A percentile compares a stretch with the other conserved stretches of the same genome.
phyloP scores from a whole-genome alignment of 1,140 invertebrate species.

The Ceratina calcarata region DNA sequence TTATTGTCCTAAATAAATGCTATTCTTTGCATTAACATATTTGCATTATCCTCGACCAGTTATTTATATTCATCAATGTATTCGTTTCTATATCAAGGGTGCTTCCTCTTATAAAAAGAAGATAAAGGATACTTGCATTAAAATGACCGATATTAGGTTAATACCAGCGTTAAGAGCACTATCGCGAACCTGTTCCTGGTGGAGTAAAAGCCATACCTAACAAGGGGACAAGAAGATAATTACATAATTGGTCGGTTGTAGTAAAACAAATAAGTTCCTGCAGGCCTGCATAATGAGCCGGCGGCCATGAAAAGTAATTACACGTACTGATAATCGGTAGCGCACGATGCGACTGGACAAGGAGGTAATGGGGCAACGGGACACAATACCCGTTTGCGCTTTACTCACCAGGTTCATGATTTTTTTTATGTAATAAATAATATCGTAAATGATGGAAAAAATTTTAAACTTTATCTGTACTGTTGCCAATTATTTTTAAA shows the following conservation, averaged over 20 bases:
- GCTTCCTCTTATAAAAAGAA: too few relatives aligned
- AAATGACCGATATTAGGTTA: slow-evolving; percentile 45
- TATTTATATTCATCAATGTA: neutral
- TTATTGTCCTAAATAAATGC: too few relatives aligned
- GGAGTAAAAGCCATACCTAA: slow-evolving; percentile 42
- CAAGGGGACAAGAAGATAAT: slow-evolving; percentile 64
- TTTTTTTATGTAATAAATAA: neutral
- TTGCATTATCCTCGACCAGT: too few relatives aligned
- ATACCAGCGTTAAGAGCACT: slow-evolving; percentile 36
- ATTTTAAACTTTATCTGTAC: too few relatives aligned
- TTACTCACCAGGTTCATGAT: neutral
- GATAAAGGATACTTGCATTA: neutral
- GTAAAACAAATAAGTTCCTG: slow-evolving; percentile 67
- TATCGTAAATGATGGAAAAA: too few relatives aligned
- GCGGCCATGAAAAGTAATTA: slow-evolving; percentile 56
- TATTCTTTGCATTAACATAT: too few relatives aligned
- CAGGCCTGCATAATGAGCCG: slow-evolving; percentile 47
- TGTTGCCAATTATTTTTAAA: too few relatives aligned
- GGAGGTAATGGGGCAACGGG: neutral
- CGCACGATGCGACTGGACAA: slow-evolving; percentile 21
- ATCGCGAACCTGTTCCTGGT: slow-evolving; percentile 52
- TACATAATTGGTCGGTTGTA: slow-evolving; percentile 68
- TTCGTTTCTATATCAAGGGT: neutral
- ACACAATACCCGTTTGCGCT: slow-evolving; percentile 20
- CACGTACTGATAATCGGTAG: slow-evolving; percentile 48